phyloP scores from a whole-genome alignment of 1,140 invertebrate genomes.

The Popillia japonica region DNA sequence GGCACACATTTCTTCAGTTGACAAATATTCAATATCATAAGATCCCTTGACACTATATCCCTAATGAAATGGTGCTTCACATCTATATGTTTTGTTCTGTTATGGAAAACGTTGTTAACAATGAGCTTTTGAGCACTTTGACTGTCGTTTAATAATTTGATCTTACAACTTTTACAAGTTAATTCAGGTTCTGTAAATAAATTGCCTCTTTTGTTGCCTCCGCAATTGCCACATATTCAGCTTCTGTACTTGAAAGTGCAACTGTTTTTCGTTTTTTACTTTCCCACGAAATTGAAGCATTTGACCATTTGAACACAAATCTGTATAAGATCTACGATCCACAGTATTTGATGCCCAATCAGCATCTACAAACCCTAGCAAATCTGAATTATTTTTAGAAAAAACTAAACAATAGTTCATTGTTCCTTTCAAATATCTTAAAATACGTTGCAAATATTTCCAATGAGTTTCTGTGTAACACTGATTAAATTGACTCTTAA shows the following conservation, averaged over 20 bases:
- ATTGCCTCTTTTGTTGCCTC: conserved; percentile 49
- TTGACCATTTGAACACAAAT: conserved; percentile 52
- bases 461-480: conserved; percentile 52
- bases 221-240: conserved; percentile 57
- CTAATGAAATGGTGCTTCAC: too few species aligned
- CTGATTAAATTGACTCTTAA: conserved; percentile 56
- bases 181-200: too few species aligned
- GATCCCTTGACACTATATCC: too few species aligned
- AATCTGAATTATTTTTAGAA: conserved; percentile 18
- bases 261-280: too few species aligned
- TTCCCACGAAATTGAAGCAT: conserved; percentile 56
- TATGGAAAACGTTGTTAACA: conserved; percentile 50
- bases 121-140: conserved; percentile 50
- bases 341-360: conserved; percentile 58
- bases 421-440: conserved; percentile 57
- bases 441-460: conserved; percentile 55
- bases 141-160: conserved; percentile 51
- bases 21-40: too few species aligned
- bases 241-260: too few species aligned
- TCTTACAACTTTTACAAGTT: conserved; percentile 28
- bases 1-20: too few species aligned
- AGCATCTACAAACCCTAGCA: conserved; percentile 53
- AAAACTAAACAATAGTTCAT: conserved; percentile 41
- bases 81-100: conserved; percentile 56
- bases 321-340: conserved; percentile 57